These are phyloP conservation scores for Petromus typicus DNA, from an alignment of 2,113 vertebrate genomes.

Conservation along the genomic window DNA sequence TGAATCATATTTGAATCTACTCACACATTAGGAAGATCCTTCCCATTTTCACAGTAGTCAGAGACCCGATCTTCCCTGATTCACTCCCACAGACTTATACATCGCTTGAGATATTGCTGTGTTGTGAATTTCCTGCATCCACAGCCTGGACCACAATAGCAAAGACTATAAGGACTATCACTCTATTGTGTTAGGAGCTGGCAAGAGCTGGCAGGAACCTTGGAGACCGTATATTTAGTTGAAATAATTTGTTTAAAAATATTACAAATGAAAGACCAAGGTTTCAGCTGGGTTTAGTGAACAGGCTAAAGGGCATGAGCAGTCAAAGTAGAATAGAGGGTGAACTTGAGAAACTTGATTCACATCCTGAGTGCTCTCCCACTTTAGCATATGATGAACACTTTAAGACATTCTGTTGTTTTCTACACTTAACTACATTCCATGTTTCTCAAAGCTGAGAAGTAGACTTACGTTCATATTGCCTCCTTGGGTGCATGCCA, in stretches of 20 bases:
- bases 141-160: background rate
- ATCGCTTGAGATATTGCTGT: background rate
- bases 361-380: background rate
- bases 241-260: background rate
- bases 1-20: background rate
- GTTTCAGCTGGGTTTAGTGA: background rate
- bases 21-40: background rate
- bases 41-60: background rate
- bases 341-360: background rate
- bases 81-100: background rate
- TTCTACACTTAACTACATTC: background rate
- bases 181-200: no score
- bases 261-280: background rate
- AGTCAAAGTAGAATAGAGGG: background rate
- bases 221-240: background rate
- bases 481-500: background rate
- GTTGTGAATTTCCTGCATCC: background rate
- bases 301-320: no score
- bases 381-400: background rate
- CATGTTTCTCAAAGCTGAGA: background rate
- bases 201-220: background rate
- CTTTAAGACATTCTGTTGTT: background rate
- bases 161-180: background rate
- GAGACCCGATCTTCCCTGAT: no score
- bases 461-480: background rate